phyloP scores from a whole-genome alignment of 2,113 vertebrate species.

The Saccopteryx leptura region DNA sequence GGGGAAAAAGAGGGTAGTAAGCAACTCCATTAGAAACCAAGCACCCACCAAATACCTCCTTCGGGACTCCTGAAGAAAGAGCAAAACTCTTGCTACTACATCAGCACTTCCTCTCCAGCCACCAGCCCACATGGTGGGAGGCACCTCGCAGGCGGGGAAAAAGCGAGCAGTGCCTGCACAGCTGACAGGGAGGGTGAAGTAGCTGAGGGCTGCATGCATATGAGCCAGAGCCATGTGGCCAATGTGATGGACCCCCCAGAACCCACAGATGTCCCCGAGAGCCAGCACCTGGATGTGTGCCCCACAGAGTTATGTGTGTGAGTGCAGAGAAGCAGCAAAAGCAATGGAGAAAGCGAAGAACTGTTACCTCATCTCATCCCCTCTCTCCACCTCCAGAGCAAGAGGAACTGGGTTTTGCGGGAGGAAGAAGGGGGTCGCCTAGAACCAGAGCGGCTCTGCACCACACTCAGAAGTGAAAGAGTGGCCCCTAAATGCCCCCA shows the following conservation, averaged over 20 bases:
- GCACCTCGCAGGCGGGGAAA: not conserved
- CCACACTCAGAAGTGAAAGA: not conserved
- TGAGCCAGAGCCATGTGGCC: not conserved
- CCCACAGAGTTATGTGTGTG: not conserved
- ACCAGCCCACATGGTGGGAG: not conserved
- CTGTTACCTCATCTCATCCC: not conserved
- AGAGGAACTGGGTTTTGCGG: not conserved
- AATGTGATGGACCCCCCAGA: not conserved
- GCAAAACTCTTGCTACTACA: not conserved
- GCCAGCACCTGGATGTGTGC: not conserved
- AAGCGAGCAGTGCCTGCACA: not conserved
- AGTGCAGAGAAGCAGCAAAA: not conserved
- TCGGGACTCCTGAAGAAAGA: not conserved
- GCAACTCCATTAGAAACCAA: not conserved
- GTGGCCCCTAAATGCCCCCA: rapidly evolving
- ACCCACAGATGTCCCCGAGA: not conserved
- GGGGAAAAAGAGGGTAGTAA: not conserved
- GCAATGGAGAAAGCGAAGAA: not conserved
- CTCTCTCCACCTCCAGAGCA: not conserved
- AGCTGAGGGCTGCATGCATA: rapidly evolving
- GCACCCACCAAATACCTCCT: not conserved
- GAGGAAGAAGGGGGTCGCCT: not conserved
- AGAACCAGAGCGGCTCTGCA: not conserved
- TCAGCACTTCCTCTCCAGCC: not conserved
- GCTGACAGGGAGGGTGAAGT: not conserved